Evolutionary conservation across 2,113 vertebrate genomes (phyloP).

Genomic region (Cisticola juncidis): DNA sequence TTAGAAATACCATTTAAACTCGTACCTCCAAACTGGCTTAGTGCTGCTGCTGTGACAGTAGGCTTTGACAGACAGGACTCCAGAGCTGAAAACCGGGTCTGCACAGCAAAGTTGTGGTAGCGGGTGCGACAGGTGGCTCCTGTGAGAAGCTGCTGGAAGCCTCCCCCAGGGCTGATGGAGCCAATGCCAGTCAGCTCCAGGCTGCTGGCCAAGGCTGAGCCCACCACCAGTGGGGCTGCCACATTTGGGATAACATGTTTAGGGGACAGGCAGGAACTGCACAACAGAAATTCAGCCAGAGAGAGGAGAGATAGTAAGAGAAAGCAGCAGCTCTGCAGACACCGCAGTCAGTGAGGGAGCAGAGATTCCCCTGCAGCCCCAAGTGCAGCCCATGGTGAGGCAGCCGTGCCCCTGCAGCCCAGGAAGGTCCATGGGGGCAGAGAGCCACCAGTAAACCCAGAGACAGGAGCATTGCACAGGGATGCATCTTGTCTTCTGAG

Average conservation of each 20-base stretch:
- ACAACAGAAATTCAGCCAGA: background rate
- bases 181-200: background rate
- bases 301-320: background rate
- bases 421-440: background rate
- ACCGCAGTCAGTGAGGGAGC: background rate
- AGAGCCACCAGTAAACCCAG: background rate
- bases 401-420: background rate
- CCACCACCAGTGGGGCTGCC: background rate
- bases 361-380: background rate
- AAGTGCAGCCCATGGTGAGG: background rate
- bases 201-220: background rate
- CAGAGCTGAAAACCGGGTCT: background rate
- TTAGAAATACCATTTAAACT: background rate
- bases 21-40: background rate
- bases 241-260: background rate
- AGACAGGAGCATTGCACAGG: background rate
- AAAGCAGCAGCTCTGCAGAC: background rate
- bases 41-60: background rate
- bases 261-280: background rate
- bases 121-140: background rate
- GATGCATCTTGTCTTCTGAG: background rate
- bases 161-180: fast-evolving
- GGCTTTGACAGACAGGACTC: background rate
- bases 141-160: background rate
- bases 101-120: background rate